phyloP scores from a whole-genome alignment of 2,113 vertebrate genomes.

The Solenodon paradoxus region DNA sequence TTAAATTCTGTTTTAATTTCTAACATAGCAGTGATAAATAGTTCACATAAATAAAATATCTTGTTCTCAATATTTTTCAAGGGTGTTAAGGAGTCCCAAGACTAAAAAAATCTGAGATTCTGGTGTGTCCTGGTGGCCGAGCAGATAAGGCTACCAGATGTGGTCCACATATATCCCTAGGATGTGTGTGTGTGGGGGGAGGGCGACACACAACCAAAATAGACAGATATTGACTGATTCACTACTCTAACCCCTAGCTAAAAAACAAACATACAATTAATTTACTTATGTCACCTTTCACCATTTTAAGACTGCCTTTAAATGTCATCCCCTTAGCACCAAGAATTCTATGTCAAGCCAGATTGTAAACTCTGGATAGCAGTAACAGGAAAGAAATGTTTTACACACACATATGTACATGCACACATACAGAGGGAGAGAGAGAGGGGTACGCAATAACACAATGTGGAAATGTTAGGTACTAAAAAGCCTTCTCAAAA shows the following conservation, averaged over 20 bases:
- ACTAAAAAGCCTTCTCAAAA: background rate
- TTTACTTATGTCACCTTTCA: background rate
- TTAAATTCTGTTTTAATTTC: constrained; percentile 15
- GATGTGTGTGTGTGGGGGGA: too few species aligned
- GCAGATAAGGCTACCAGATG: too few species aligned
- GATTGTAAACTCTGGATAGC: background rate
- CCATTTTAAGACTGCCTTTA: background rate
- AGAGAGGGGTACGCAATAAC: background rate
- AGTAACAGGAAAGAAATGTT: background rate
- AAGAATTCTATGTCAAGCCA: background rate
- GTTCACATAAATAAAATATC: constrained; percentile 5
- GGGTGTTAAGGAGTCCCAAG: background rate
- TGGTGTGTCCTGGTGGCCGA: too few species aligned
- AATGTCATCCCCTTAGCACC: background rate
- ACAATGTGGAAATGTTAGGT: background rate
- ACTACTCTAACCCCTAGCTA: background rate
- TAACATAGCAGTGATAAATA: background rate
- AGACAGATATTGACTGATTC: too few species aligned
- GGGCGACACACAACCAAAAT: too few species aligned
- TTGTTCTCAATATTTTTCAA: background rate
- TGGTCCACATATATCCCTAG: too few species aligned
- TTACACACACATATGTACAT: background rate
- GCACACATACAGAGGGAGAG: too few species aligned
- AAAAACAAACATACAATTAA: background rate
- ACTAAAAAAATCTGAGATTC: background rate